Evolutionary conservation across 2,113 vertebrate genomes (phyloP).

Genomic region (Triplophysa siluroides): DNA sequence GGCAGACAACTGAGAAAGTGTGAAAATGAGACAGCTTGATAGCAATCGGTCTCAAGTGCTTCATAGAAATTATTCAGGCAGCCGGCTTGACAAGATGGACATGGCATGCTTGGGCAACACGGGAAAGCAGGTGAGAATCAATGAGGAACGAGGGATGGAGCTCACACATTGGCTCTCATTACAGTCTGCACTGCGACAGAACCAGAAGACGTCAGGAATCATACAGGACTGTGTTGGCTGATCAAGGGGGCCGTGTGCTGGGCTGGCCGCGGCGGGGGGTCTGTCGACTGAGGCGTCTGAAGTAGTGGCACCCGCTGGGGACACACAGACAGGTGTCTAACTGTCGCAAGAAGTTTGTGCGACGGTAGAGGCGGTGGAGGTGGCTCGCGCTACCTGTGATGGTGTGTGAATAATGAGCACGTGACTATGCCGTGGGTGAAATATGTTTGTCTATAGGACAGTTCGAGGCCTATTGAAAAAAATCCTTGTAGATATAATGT

Average conservation of each 20-base stretch:
- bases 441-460: conserved; percentile 19
- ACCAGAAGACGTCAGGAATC: conserved; percentile 33
- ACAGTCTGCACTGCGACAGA: conserved; percentile 31
- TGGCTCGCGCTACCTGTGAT: neutral
- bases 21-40: conserved; percentile 32
- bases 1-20: conserved; percentile 18
- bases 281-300: conserved; percentile 29
- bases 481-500: neutral
- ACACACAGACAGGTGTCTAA: conserved; percentile 44
- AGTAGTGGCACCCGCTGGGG: conserved; percentile 39
- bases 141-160: conserved; percentile 1
- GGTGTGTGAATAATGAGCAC: conserved; percentile 16
- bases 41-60: conserved; percentile 23
- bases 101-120: neutral
- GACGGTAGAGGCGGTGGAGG: neutral
- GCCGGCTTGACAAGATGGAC: conserved; percentile 12
- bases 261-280: conserved; percentile 22
- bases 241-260: conserved; percentile 39
- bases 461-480: neutral
- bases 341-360: conserved; percentile 25
- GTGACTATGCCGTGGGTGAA: neutral
- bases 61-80: neutral
- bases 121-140: conserved; percentile 11
- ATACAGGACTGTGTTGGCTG: conserved; percentile 28
- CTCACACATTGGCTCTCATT: conserved; percentile 34